Base-by-base conservation (phyloP, 2,797 vertebrate genomes). In the Hipposideros larvatus region DNA sequence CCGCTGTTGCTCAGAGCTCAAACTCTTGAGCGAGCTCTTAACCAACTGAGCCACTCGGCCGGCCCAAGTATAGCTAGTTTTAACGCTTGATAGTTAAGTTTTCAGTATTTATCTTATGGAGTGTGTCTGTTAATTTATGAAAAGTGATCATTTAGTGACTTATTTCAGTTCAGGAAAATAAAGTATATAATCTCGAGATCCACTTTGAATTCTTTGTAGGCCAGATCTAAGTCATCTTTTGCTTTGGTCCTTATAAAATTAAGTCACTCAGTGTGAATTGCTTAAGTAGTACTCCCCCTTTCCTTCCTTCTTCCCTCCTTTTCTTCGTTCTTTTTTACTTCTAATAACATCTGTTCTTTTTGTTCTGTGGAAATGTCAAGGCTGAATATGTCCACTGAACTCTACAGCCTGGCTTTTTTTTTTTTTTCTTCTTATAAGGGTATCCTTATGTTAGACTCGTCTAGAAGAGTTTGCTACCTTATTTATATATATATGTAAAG, bases 81-180 rank as follows among this genome's bases (percentile, higher is more conserved):
- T 92, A 51, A 31, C 87, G 28, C 55, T 51, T 95, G 24, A 48
- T 75, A 28, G 53, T 63, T 43, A 90, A 86, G 61, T 87, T 86
- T 89, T 90, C 13, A 90, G 41, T 65, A 63, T 74, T 78, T 61
- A 70, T 63, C 24, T 93, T 82, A 73, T 61, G 88, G 31, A 70
- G 15, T 28, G 0, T 71, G 70, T 70, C 22, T 93, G 19, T 80
- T 95, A 43, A 70, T 90, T 93, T 95, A 89, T 71, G 79, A 95
- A 92, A 83, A 94, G 59, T 68, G 57, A 21, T 90, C 5, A 79
- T 94, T 89, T 85, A 91, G 55, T 78, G 26, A 91, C 83, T 93
- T 87, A 73, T 89, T 93, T 79, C 53, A 61, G 26, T 55, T 95
- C 57, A 14, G 53, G 37, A 92, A 90, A 95, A 61, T 43, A 85